These are phyloP conservation scores for Sesia apiformis DNA, from an alignment of 2,888 invertebrate genomes.

Conservation along the genomic window DNA sequence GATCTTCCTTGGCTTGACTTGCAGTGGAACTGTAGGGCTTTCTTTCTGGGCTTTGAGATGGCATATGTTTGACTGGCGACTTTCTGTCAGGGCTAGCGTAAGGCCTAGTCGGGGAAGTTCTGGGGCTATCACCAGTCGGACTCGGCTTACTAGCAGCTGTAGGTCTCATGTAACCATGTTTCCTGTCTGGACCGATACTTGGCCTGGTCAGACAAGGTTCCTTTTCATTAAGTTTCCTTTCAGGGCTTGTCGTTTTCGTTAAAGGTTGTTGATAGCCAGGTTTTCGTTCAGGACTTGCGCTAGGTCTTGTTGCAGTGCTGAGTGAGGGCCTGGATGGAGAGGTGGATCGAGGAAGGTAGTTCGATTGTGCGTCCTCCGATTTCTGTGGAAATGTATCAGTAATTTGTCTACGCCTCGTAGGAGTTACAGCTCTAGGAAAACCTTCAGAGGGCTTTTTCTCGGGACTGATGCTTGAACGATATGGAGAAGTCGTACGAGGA, in stretches of 20 bases:
- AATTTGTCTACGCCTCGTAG: too few relatives aligned
- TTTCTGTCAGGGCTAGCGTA: constrained; percentile 21
- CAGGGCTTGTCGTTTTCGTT: constrained; percentile 15
- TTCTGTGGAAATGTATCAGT: not conserved
- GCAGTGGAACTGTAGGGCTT: not conserved
- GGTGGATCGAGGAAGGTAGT: too few relatives aligned
- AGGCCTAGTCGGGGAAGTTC: constrained; percentile 11
- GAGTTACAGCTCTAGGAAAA: not conserved
- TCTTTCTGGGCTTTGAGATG: constrained; percentile 23
- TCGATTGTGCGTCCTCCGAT: not conserved
- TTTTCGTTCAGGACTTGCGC: constrained; percentile 20
- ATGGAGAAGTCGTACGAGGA: constrained; percentile 29
- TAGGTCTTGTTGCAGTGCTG: constrained; percentile 22
- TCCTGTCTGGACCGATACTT: constrained; percentile 25
- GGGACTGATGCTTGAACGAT: constrained; percentile 17
- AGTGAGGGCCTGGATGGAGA: too few relatives aligned
- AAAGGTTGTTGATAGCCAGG: not conserved
- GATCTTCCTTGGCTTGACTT: constrained; percentile 29
- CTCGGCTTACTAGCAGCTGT: constrained; percentile 27
- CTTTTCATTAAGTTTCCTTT: constrained; percentile 15
- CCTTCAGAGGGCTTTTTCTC: constrained; percentile 15
- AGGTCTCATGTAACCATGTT: constrained; percentile 43
- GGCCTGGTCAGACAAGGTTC: constrained; percentile 5
- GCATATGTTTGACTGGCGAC: constrained; percentile 15
- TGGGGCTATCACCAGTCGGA: constrained; percentile 4